These are phyloP conservation scores for Heliconius nattereri DNA, from an alignment of 1,140 invertebrate genomes.

Conservation along the genomic window DNA sequence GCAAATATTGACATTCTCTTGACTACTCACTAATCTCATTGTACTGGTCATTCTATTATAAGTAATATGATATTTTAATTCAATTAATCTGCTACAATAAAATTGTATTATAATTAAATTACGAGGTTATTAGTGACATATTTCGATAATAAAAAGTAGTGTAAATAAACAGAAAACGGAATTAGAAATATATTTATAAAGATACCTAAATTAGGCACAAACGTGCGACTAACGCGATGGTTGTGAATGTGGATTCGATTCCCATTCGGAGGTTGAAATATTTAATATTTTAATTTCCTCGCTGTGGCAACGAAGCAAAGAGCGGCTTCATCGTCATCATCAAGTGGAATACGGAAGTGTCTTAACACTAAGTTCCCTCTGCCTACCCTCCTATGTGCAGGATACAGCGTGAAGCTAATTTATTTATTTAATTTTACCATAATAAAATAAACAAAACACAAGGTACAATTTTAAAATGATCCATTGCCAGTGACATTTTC, in stretches of 20 bases:
- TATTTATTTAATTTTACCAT: not conserved
- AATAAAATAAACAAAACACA: not conserved
- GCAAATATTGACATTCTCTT: slow-evolving; percentile 75
- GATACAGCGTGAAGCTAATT: too few relatives aligned
- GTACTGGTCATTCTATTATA: slow-evolving; percentile 60
- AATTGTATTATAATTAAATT: not conserved
- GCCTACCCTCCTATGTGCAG: too few relatives aligned
- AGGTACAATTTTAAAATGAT: not conserved
- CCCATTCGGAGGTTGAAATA: too few relatives aligned
- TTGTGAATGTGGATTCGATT: too few relatives aligned
- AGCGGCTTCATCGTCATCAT: too few relatives aligned
- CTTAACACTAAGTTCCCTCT: too few relatives aligned
- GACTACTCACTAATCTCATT: slow-evolving; percentile 72
- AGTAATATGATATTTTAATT: slow-evolving; percentile 24
- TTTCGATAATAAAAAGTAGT: slow-evolving; percentile 1
- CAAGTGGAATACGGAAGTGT: too few relatives aligned
- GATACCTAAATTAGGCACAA: too few relatives aligned
- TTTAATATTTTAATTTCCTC: too few relatives aligned
- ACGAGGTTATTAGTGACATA: not conserved
- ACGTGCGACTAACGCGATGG: too few relatives aligned
- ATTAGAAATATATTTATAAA: not conserved
- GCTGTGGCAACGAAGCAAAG: too few relatives aligned
- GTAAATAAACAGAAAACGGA: not conserved
- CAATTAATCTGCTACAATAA: slow-evolving; percentile 11
- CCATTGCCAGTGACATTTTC: slow-evolving; percentile 36